phyloP scores from a whole-genome alignment of 2,113 vertebrate genomes.

The Haemorhous mexicanus region DNA sequence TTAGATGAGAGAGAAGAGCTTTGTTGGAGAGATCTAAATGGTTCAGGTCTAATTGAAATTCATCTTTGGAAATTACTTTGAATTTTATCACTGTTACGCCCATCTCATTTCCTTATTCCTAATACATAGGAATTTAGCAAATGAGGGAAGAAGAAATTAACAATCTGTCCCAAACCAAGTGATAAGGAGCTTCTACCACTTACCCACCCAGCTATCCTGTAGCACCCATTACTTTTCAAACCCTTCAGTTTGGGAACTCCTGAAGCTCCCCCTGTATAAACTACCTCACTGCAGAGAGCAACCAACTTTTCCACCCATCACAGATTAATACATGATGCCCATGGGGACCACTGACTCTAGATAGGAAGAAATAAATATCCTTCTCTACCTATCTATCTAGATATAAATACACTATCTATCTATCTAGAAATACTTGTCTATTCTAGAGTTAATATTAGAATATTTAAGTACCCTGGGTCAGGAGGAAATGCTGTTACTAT shows the following conservation, averaged over 20 bases:
- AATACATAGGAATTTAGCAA: background rate
- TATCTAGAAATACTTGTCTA: background rate
- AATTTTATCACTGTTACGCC: background rate
- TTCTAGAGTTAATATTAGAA: background rate
- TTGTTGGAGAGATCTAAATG: background rate
- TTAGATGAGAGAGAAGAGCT: background rate
- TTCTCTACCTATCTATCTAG: background rate
- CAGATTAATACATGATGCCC: background rate
- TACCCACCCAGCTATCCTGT: background rate
- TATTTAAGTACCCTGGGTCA: background rate
- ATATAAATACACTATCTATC: background rate
- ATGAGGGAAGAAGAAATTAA: background rate
- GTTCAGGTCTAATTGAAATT: background rate
- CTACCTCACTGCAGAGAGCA: background rate
- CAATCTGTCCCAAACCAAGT: background rate
- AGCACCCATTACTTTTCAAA: background rate
- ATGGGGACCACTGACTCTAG: background rate
- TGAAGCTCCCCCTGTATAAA: background rate
- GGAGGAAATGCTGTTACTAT: background rate
- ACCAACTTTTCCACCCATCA: background rate
- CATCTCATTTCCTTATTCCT: background rate
- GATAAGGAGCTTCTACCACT: background rate
- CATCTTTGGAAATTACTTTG: background rate
- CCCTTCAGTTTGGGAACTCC: background rate
- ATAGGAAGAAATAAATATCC: background rate